These are phyloP conservation scores for Scortum barcoo DNA, from an alignment of 2,113 vertebrate species.

Conservation along the genomic window DNA sequence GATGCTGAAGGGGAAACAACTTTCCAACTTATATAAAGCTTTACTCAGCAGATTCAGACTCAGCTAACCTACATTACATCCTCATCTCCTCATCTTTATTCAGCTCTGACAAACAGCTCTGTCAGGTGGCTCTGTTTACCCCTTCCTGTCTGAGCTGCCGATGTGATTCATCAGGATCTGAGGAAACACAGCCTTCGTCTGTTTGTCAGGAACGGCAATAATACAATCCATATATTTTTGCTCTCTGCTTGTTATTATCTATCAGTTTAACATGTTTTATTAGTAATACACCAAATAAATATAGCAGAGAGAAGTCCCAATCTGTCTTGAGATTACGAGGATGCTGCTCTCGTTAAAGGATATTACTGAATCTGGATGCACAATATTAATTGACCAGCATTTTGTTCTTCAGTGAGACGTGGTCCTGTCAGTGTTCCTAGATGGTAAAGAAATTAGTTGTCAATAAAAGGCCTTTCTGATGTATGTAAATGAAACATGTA, in stretches of 20 bases:
- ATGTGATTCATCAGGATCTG: conserved; percentile 9
- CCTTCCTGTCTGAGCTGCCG: not conserved
- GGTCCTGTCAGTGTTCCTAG: not conserved
- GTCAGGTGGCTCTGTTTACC: conserved; percentile 8
- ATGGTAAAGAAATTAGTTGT: no score
- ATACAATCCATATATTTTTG: not conserved
- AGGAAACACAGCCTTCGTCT: conserved; percentile 2
- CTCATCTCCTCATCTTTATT: not conserved
- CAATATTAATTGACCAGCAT: no score
- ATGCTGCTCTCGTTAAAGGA: not conserved
- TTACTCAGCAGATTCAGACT: conserved; percentile 22
- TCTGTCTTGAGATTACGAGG: not conserved
- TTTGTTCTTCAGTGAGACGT: no score
- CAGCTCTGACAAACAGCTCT: conserved; percentile 24
- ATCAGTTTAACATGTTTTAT: not conserved
- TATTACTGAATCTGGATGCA: not conserved
- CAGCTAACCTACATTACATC: conserved; percentile 20
- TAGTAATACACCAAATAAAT: not conserved
- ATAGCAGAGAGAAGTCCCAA: not conserved
- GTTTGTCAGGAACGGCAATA: not conserved
- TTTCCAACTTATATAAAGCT: conserved; percentile 30
- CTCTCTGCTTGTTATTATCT: not conserved
- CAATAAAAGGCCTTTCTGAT: not conserved
- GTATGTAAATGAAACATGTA: no score
- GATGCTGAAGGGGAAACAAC: conserved; percentile 26